Evolutionary conservation across 2,888 invertebrate genomes (phyloP), one percentile per base, ranked within the genome.

Genomic region (Drosophila maculinotata): DNA sequence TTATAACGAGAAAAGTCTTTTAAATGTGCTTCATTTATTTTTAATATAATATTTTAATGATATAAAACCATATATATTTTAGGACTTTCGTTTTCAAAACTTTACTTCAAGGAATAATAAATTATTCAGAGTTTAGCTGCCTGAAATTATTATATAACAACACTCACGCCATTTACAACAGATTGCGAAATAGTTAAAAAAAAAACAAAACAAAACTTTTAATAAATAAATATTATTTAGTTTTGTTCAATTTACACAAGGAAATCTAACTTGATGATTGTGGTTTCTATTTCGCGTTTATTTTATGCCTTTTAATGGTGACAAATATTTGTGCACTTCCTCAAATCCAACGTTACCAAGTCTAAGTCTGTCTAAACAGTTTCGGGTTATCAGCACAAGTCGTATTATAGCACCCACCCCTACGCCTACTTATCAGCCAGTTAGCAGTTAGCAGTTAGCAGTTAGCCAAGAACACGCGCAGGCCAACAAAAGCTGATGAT

Each of bases 301-400:
- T 42, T 62, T 54, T 56, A 10, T 45, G 47, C 33, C 39, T 53
- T 48, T 70, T 76, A 69, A 66, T 66, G 58, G 17, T 53, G 41
- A 39, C 67, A 76, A 71, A 71, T 81, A 81, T 84, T 81, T 81
- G 79, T 60, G 65, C 69, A 79, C 60, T 81, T 84, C 58, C 67
- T 69, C 62, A 62, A 69, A 66, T 66, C 68, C 70, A 65, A 36
- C 54, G 23, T 15, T 39, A 56, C 59, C 66, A 51, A 41, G 28
- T 31, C 31, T 62, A 65, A 57, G 53, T 68, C 73, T 79, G 59
- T 70, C 47, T 38, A 79, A 79, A 79, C 67, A 76, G 45, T 60
- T 59, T 51, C 39, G 49, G 65, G 41, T 54, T 74, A 74, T 73
- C 74, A 73, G 72, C 74, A 33, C 60, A 56, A 60, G 57, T 26